phyloP scores from a whole-genome alignment of 2,797 vertebrate genomes.

The Salarias fasciatus region DNA sequence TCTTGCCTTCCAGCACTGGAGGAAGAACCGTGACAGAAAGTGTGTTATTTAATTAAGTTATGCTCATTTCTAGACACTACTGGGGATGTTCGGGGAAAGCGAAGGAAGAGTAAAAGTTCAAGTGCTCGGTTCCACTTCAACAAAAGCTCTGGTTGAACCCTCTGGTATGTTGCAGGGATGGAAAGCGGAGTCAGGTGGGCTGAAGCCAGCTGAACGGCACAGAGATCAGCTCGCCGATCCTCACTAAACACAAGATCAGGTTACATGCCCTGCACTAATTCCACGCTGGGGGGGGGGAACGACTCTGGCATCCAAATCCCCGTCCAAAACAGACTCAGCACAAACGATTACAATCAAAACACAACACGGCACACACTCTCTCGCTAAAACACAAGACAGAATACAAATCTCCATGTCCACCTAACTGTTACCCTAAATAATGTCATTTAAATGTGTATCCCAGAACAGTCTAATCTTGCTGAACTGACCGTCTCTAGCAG shows the following conservation, averaged over 20 bases:
- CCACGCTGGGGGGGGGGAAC: conserved; percentile 12
- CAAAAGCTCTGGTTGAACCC: conserved; percentile 35
- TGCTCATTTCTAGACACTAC: neutral
- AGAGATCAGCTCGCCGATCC: conserved; percentile 55
- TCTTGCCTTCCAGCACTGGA: conserved; percentile 88
- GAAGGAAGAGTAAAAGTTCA: conserved; percentile 11
- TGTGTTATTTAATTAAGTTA: conserved; percentile 7
- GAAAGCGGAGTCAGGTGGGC: conserved; percentile 48
- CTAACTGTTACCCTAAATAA: no score
- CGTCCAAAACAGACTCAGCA: conserved; percentile 41
- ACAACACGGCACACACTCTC: conserved; percentile 18
- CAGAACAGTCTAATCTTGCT: no score
- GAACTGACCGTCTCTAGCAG: conserved; percentile 89
- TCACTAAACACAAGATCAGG: conserved; percentile 61
- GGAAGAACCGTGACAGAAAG: conserved; percentile 43
- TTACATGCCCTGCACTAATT: conserved; percentile 48
- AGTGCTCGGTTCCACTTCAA: conserved; percentile 27
- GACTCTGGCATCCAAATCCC: conserved; percentile 48
- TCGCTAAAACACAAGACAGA: neutral
- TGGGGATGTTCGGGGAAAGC: neutral
- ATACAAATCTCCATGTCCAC: no score
- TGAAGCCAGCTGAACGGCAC: conserved; percentile 47
- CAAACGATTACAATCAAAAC: conserved; percentile 42
- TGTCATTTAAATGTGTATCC: no score
- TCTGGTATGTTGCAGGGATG: conserved; percentile 30